Percentiles rank a stretch among this genome's conserved stretches.
Conservation (phyloP, 1,140 invertebrate species). For the Eufriesea mexicana region DNA sequence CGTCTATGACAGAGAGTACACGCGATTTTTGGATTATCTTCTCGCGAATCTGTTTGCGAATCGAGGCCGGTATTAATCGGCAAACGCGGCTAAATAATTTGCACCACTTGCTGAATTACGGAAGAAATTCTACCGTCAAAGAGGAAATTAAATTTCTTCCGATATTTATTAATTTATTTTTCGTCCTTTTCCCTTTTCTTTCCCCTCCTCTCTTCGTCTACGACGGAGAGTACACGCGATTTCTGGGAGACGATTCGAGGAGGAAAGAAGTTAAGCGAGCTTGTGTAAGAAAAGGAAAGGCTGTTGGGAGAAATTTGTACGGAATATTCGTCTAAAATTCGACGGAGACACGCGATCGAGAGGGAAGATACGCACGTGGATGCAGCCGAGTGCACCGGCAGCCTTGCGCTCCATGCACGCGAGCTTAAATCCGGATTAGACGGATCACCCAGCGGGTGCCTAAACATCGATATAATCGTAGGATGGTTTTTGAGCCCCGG, state of each 20-base stretch:
- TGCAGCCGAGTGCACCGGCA: conserved; percentile 35
- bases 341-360: conserved; percentile 9
- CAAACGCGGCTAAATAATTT: background rate
- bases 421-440: conserved; percentile 66
- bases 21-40: background rate
- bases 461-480: conserved; percentile 66
- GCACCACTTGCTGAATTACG: too few species aligned
- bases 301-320: background rate
- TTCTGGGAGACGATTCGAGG: too few species aligned
- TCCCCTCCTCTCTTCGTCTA: too few species aligned
- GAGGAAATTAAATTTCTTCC: too few species aligned
- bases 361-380: conserved; percentile 44
- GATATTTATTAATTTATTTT: too few species aligned
- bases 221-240: background rate
- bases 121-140: too few species aligned
- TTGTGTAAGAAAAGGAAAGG: background rate
- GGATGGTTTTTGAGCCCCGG: background rate
- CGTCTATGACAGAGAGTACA: too few species aligned
- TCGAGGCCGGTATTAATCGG: background rate
- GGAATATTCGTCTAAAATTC: conserved; percentile 9
- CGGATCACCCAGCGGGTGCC: conserved; percentile 69
- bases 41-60: background rate
- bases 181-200: too few species aligned
- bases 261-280: background rate
- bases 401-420: conserved; percentile 19